Percentiles rank a stretch among this genome's conserved stretches.
Conservation (phyloP, 2,888 invertebrate genomes). For the Amblyjoppa fuscipennis region DNA sequence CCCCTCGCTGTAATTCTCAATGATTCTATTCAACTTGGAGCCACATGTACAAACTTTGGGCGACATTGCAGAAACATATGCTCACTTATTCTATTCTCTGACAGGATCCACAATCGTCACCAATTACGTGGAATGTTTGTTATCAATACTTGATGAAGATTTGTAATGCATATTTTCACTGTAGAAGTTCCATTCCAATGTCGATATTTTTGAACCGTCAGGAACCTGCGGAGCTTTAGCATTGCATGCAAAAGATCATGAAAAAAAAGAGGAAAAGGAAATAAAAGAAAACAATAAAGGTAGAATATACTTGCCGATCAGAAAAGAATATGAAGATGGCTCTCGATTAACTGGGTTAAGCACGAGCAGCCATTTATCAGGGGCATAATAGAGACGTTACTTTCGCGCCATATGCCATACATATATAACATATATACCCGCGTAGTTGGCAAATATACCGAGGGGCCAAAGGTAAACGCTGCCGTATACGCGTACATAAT, state of each 20-base stretch:
- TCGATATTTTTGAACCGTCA: background rate
- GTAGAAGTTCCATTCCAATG: no score
- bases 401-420: slow-evolving; percentile 78
- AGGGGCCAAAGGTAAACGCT: slow-evolving; percentile 31
- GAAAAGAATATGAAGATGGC: slow-evolving; percentile 8
- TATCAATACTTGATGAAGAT: background rate
- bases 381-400: slow-evolving; percentile 79
- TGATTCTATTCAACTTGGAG: slow-evolving; percentile 29
- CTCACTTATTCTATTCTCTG: background rate
- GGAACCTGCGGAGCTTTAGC: no score
- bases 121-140: slow-evolving; percentile 16
- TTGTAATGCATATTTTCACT: background rate
- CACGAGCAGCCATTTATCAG: slow-evolving; percentile 78
- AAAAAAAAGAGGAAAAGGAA: no score
- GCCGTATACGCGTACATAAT: slow-evolving; percentile 10
- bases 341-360: slow-evolving; percentile 78
- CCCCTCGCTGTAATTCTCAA: slow-evolving; percentile 12
- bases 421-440: slow-evolving; percentile 23
- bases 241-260: no score
- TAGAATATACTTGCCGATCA: background rate
- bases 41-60: slow-evolving; percentile 36
- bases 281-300: background rate
- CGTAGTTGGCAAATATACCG: slow-evolving; percentile 13
- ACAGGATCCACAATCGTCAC: background rate
- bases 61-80: background rate